Conservation (phyloP, 2,797 vertebrate genomes). For the Channa striata region DNA sequence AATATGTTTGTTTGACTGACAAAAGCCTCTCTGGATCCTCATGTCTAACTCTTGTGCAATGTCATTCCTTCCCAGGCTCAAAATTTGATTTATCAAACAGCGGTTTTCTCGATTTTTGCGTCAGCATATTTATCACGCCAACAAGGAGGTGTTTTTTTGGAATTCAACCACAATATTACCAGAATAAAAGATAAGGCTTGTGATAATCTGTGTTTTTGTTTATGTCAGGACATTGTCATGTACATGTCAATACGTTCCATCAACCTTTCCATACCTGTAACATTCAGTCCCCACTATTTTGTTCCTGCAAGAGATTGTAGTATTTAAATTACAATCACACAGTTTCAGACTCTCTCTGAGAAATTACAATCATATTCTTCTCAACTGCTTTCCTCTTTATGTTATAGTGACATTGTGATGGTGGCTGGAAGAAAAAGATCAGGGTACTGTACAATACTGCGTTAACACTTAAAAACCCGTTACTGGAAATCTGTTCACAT, state of each 20-base stretch:
- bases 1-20: constrained; percentile 27
- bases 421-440: no score
- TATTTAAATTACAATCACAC: no score
- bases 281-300: no score
- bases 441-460: no score
- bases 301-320: no score
- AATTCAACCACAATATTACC: background rate
- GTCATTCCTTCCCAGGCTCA: constrained; percentile 4
- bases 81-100: constrained; percentile 11
- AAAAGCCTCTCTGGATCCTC: constrained; percentile 30
- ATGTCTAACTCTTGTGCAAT: constrained; percentile 19
- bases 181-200: background rate
- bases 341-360: no score
- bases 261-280: no score
- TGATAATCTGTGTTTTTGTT: background rate
- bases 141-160: background rate
- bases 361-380: no score
- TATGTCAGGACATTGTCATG: background rate
- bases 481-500: no score
- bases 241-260: background rate
- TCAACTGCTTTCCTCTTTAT: no score
- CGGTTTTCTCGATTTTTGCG: background rate
- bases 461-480: no score
- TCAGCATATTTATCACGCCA: background rate
- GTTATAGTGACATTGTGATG: no score